phyloP scores from a whole-genome alignment of 2,797 vertebrate genomes.

The Typhlichthys eigenmanni region DNA sequence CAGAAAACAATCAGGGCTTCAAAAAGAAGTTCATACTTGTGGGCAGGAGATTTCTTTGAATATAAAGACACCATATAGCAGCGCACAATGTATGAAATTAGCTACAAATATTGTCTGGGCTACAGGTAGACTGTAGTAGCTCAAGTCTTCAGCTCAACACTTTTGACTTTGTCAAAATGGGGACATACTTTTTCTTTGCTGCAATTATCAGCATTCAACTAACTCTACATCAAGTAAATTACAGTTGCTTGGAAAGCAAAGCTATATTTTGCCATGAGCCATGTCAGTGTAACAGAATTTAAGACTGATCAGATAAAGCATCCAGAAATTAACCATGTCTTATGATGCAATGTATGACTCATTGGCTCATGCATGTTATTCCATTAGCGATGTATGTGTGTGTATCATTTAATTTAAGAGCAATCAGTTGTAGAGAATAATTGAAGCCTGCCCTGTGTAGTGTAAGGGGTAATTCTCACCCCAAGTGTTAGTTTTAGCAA shows the following conservation, averaged over 20 bases:
- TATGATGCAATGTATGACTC: conserved; percentile 34
- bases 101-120: conserved; percentile 1
- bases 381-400: conserved; percentile 37
- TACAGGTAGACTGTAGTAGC: neutral
- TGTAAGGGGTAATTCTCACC: conserved; percentile 58
- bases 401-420: conserved; percentile 41
- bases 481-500: conserved; percentile 64
- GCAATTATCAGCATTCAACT: neutral
- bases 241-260: conserved; percentile 22
- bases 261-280: conserved; percentile 28
- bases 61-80: neutral
- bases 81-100: conserved; percentile 1
- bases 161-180: neutral
- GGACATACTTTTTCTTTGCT: conserved; percentile 6
- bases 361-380: conserved; percentile 7
- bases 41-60: conserved; percentile 6
- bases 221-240: neutral
- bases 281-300: conserved; percentile 24
- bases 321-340: conserved; percentile 30
- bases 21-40: conserved; percentile 13
- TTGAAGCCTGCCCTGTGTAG: conserved; percentile 48
- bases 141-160: neutral
- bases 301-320: conserved; percentile 35
- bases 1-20: conserved; percentile 6
- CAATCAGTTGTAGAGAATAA: conserved; percentile 55